A percentile compares a stretch with the other conserved stretches of the same genome.
Conservation (phyloP, 2,888 invertebrate genomes). For the Dromius quadrimaculatus region DNA sequence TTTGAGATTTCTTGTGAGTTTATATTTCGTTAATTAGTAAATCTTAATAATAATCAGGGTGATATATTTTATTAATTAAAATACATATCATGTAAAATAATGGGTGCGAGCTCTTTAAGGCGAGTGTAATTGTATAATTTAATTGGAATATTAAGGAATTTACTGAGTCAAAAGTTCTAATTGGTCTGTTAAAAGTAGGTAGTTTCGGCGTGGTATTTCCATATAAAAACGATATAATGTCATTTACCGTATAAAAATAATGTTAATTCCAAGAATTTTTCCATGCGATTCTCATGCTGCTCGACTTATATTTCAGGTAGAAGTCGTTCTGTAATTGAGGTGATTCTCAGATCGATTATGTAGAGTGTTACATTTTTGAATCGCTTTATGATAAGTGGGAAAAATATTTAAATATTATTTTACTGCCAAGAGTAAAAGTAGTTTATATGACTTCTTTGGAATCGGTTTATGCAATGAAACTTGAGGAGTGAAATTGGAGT, state of each 20-base stretch:
- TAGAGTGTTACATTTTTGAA: too few species aligned
- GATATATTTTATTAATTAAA: constrained; percentile 40
- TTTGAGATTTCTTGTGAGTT: neutral
- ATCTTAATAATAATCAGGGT: constrained; percentile 39
- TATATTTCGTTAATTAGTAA: constrained; percentile 24
- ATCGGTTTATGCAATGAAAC: too few species aligned
- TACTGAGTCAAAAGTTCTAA: constrained; percentile 34
- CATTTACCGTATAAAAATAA: constrained; percentile 35
- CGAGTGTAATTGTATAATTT: constrained; percentile 34
- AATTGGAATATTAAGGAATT: constrained; percentile 36
- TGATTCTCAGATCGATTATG: too few species aligned
- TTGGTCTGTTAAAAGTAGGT: constrained; percentile 27
- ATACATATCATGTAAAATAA: constrained; percentile 40
- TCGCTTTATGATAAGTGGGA: too few species aligned
- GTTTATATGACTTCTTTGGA: too few species aligned
- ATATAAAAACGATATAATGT: constrained; percentile 38
- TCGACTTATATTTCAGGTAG: too few species aligned
- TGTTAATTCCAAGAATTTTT: constrained; percentile 25
- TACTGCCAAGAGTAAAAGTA: too few species aligned
- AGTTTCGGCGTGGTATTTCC: constrained; percentile 30
- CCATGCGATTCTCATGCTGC: too few species aligned
- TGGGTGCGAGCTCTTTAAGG: constrained; percentile 26
- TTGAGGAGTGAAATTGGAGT: too few species aligned
- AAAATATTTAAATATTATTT: too few species aligned
- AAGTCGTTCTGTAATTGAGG: too few species aligned